These are phyloP conservation scores for Nannoperca obscura DNA, from an alignment of 2,797 vertebrate genomes.

Conservation along the genomic window DNA sequence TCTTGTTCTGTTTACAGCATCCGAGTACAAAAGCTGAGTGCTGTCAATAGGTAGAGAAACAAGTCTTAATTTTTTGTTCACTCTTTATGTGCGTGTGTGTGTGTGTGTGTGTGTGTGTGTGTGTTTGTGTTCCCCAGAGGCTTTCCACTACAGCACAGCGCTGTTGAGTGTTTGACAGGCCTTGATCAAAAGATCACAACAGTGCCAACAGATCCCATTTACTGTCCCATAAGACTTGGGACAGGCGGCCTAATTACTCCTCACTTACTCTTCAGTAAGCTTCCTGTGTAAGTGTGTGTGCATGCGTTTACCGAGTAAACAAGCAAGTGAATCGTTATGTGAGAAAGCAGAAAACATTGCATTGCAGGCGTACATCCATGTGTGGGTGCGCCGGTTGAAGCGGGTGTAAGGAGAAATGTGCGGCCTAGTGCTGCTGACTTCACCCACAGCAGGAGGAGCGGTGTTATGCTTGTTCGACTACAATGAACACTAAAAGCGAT, in stretches of 20 bases:
- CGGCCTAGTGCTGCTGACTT: slow-evolving; percentile 14
- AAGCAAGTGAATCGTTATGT: slow-evolving; percentile 9
- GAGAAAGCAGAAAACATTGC: slow-evolving; percentile 12
- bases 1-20: slow-evolving; percentile 1
- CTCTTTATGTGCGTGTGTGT: slow-evolving; percentile 3
- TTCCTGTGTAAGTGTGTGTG: slow-evolving; percentile 8
- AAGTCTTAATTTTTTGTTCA: not conserved
- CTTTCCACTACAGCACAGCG: slow-evolving; percentile 7
- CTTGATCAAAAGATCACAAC: slow-evolving; percentile 67
- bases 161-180: slow-evolving; percentile 59
- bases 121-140: slow-evolving; percentile 29
- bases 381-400: slow-evolving; percentile 2
- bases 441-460: slow-evolving; percentile 29
- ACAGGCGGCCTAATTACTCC: slow-evolving; percentile 67
- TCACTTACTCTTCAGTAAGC: slow-evolving; percentile 5
- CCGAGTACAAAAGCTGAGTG: slow-evolving; percentile 4
- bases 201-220: slow-evolving; percentile 60
- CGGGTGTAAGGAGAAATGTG: slow-evolving; percentile 25
- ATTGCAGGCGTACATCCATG: slow-evolving; percentile 6
- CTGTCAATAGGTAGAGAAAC: slow-evolving; percentile 16
- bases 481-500: slow-evolving; percentile 42
- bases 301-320: slow-evolving; percentile 21
- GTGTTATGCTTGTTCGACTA: slow-evolving; percentile 37
- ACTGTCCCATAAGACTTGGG: slow-evolving; percentile 63
- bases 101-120: slow-evolving; percentile 2